phyloP scores from a whole-genome alignment of 2,797 vertebrate species.

The Linurgus olivaceus region DNA sequence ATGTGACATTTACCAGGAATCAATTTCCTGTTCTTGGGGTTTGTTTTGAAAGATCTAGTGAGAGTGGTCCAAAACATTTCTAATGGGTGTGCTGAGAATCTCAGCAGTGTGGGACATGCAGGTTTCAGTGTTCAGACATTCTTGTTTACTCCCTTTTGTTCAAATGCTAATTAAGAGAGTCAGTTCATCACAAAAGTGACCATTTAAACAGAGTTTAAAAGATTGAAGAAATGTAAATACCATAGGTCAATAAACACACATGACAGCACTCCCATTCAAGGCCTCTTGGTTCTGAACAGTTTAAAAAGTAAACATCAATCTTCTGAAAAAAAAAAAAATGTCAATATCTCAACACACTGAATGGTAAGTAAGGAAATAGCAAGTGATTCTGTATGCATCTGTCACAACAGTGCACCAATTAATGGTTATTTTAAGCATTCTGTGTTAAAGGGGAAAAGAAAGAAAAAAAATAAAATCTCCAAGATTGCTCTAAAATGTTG shows the following conservation, averaged over 20 bases:
- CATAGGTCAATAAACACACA: neutral
- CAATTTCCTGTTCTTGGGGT: neutral
- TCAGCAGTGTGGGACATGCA: neutral
- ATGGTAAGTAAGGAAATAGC: neutral
- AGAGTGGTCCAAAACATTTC: neutral
- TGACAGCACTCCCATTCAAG: neutral
- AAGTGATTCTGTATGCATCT: neutral
- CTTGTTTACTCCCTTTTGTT: neutral
- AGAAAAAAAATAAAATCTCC: neutral
- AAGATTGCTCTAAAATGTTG: neutral
- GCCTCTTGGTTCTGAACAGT: neutral
- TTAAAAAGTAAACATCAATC: neutral
- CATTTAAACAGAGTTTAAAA: neutral
- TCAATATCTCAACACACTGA: neutral
- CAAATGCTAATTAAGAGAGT: neutral
- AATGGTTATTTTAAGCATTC: neutral
- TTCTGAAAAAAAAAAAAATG: neutral
- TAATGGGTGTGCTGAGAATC: neutral
- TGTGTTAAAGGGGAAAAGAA: fast-evolving
- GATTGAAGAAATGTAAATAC: neutral
- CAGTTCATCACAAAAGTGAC: neutral
- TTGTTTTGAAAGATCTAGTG: neutral
- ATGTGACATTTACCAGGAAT: neutral
- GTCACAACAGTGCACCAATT: neutral
- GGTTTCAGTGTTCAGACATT: neutral